Conservation (phyloP, 2,113 vertebrate species). For the Gymnogyps californianus region DNA sequence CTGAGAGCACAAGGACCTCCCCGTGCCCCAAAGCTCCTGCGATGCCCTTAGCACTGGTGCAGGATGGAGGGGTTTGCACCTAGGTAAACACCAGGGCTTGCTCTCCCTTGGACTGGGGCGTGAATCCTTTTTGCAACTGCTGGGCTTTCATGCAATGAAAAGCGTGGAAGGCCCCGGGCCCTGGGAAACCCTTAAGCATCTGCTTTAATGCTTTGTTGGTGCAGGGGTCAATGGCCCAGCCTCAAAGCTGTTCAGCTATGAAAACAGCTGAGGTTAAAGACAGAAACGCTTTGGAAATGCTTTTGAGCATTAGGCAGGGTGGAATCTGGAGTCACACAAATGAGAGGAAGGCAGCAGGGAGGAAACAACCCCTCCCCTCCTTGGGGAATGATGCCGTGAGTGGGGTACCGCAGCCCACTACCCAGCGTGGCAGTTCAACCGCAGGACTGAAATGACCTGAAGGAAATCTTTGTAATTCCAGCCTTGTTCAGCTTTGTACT, state of each 20-base stretch:
- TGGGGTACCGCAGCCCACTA: background rate
- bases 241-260: background rate
- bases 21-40: background rate
- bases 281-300: background rate
- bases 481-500: background rate
- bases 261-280: background rate
- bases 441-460: background rate
- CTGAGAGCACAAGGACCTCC: background rate
- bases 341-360: background rate
- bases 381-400: background rate
- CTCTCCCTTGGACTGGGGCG: background rate
- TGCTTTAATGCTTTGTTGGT: background rate
- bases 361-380: background rate
- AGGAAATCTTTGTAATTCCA: background rate
- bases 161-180: background rate
- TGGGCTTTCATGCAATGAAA: background rate
- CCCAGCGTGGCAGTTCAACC: fast-evolving
- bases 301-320: background rate
- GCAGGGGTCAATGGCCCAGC: background rate
- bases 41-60: background rate
- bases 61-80: background rate
- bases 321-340: background rate
- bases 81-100: background rate
- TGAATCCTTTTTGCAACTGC: background rate
- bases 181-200: background rate